phyloP scores from a whole-genome alignment of 2,888 invertebrate species.

The Mongoloraphidia duomilia region DNA sequence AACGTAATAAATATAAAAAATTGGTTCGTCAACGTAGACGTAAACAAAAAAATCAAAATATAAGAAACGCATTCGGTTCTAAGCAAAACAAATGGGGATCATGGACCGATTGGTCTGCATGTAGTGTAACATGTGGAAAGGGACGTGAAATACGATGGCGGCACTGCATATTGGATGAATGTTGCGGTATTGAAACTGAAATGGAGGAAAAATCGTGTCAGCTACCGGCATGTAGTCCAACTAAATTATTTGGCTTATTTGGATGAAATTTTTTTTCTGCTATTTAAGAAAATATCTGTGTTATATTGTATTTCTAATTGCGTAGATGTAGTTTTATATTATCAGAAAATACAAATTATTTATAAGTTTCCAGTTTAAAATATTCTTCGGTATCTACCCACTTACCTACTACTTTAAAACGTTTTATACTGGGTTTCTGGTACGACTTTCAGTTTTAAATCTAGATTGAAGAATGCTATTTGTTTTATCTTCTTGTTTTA shows the following conservation, averaged over 20 bases:
- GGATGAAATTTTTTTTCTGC: background rate
- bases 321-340: background rate
- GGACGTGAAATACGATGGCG: conserved; percentile 42
- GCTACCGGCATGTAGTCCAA: conserved; percentile 31
- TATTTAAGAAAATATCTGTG: background rate
- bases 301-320: background rate
- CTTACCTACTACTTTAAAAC: too few species aligned
- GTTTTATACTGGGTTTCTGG: too few species aligned
- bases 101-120: conserved; percentile 48
- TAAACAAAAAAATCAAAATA: too few species aligned
- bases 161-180: conserved; percentile 29
- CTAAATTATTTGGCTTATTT: conserved; percentile 24
- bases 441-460: too few species aligned
- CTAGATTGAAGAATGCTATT: too few species aligned
- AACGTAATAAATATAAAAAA: too few species aligned
- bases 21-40: too few species aligned
- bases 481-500: too few species aligned
- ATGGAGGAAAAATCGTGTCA: conserved; percentile 37
- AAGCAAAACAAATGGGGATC: conserved; percentile 25
- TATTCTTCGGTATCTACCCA: too few species aligned
- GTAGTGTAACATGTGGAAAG: conserved; percentile 46
- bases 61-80: too few species aligned
- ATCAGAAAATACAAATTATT: too few species aligned
- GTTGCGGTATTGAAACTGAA: conserved; percentile 31
- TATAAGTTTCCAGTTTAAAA: too few species aligned